A percentile compares a stretch with the other conserved stretches of the same genome.
Conservation (phyloP, 1,140 invertebrate species). For the Nasonia giraulti region DNA sequence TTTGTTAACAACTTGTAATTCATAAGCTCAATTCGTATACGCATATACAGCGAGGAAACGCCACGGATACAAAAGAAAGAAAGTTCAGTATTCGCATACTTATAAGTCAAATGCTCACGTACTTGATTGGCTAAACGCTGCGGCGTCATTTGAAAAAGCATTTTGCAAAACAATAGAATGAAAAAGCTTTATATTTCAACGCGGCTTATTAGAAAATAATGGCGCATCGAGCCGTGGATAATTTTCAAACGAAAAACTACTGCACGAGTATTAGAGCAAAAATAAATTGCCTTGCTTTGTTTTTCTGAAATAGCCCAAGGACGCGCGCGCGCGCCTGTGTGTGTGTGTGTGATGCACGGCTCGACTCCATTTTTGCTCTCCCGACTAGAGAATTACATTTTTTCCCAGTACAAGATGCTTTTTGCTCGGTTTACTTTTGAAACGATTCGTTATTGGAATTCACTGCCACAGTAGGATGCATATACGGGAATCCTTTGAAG, state of each 20-base stretch:
- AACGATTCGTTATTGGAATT: background rate
- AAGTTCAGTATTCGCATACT: no score
- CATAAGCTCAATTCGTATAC: background rate
- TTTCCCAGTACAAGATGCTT: background rate
- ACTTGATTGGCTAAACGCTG: background rate
- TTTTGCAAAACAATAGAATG: background rate
- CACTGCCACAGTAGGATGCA: no score
- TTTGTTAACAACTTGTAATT: background rate
- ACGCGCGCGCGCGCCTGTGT: no score
- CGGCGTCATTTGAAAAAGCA: background rate
- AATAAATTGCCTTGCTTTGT: conserved; percentile 4
- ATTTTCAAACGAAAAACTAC: background rate
- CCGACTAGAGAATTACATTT: background rate
- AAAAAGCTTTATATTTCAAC: background rate
- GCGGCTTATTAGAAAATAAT: background rate
- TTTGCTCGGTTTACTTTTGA: background rate
- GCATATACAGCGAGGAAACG: no score
- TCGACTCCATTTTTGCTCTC: background rate
- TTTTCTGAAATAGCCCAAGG: conserved; percentile 1
- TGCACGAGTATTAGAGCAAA: background rate
- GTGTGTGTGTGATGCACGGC: background rate
- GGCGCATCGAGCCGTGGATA: background rate
- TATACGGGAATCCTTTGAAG: no score
- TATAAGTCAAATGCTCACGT: background rate
- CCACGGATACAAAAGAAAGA: background rate